Evolutionary conservation across 2,113 vertebrate species (phyloP).

Genomic region (Oreochromis niloticus): DNA sequence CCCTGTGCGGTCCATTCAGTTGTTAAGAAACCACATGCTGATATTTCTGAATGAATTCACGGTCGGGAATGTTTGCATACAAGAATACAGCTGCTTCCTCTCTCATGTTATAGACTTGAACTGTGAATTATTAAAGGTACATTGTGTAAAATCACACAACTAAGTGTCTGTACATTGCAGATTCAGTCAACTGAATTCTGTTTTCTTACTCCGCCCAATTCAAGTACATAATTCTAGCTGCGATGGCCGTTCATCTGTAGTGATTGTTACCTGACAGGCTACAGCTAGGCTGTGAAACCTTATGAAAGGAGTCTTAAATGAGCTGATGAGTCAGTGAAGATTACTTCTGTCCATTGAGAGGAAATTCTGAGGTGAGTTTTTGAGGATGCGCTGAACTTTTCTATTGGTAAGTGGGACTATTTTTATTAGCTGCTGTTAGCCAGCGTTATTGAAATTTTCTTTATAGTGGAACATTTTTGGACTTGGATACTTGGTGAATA

Average conservation of each 20-base stretch:
- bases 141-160: neutral
- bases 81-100: neutral
- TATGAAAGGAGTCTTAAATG: neutral
- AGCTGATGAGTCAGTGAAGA: neutral
- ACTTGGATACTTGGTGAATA: fast-evolving
- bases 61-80: neutral
- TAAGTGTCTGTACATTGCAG: neutral
- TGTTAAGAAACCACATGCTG: conserved; percentile 4
- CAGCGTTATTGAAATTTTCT: neutral
- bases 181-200: neutral
- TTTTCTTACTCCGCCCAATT: neutral
- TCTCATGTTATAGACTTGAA: neutral
- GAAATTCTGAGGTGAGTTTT: neutral
- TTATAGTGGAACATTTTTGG: neutral
- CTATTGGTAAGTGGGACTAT: fast-evolving
- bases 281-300: neutral
- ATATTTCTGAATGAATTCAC: neutral
- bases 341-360: neutral
- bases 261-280: neutral
- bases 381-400: neutral
- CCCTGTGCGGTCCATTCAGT: neutral
- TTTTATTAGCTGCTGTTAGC: neutral
- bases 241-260: neutral
- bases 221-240: neutral
- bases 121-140: neutral